Percentiles rank a stretch among this genome's conserved stretches.
phyloP scores from a whole-genome alignment of 2,113 vertebrate genomes.

The Thryonomys swinderianus region DNA sequence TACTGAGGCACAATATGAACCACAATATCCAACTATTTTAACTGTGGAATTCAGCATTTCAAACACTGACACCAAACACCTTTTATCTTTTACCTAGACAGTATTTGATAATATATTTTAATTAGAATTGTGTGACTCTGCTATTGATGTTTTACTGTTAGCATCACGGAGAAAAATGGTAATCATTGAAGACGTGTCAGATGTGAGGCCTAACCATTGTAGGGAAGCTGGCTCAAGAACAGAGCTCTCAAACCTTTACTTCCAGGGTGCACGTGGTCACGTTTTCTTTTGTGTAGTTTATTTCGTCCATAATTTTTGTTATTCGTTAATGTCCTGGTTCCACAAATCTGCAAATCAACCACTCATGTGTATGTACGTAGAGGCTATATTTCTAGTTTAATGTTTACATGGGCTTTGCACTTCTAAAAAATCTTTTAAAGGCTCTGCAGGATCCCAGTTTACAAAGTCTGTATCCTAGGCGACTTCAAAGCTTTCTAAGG shows the following conservation, averaged over 20 bases:
- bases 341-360: conserved; percentile 29
- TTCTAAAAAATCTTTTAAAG: conserved; percentile 58
- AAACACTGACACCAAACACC: background rate
- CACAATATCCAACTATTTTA: conserved; percentile 1
- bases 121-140: conserved; percentile 24
- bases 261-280: background rate
- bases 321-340: background rate
- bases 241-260: background rate
- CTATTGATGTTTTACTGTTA: background rate
- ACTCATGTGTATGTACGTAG: background rate
- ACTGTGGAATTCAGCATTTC: background rate
- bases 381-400: conserved; percentile 34
- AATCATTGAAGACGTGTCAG: background rate
- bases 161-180: background rate
- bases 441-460: conserved; percentile 50
- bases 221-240: background rate
- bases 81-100: conserved; percentile 49
- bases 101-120: background rate
- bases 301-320: conserved; percentile 24
- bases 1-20: background rate
- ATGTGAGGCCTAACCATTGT: background rate
- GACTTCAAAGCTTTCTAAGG: conserved; percentile 65
- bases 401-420: conserved; percentile 4
- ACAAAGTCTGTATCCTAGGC: conserved; percentile 77
- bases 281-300: conserved; percentile 16